Percentiles rank a stretch among this genome's conserved stretches.
These are phyloP conservation scores for Panurus biarmicus DNA, from an alignment of 2,113 vertebrate genomes.

Conservation along the genomic window DNA sequence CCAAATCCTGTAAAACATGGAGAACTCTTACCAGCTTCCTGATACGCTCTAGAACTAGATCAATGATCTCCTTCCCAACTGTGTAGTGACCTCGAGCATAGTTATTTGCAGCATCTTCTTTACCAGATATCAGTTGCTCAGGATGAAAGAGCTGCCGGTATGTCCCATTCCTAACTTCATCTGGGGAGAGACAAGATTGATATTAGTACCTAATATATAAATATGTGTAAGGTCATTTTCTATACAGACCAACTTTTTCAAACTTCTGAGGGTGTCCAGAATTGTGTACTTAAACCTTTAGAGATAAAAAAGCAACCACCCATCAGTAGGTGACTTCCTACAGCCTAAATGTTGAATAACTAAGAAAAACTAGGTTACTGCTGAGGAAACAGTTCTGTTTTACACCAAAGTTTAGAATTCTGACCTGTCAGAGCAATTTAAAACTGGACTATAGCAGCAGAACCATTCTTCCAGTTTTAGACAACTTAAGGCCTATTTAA, in stretches of 20 bases:
- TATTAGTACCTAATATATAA: neutral
- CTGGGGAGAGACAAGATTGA: slow-evolving; percentile 40
- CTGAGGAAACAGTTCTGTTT: neutral
- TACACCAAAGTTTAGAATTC: neutral
- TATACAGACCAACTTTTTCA: neutral
- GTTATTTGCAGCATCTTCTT: slow-evolving; percentile 88
- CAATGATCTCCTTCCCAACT: slow-evolving; percentile 81
- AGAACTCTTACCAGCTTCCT: slow-evolving; percentile 75
- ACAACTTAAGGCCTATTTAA: neutral
- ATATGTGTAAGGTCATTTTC: neutral
- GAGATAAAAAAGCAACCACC: neutral
- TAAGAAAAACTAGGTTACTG: neutral
- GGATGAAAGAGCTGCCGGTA: slow-evolving; percentile 82
- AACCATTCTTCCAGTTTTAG: neutral
- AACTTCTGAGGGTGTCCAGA: neutral
- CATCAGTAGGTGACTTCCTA: neutral
- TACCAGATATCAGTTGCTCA: slow-evolving; percentile 85
- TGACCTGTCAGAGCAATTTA: neutral
- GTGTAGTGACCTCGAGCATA: slow-evolving; percentile 86
- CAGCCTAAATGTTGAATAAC: neutral
- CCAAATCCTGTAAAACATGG: neutral
- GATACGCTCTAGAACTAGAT: slow-evolving; percentile 77
- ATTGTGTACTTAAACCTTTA: neutral
- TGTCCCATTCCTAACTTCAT: slow-evolving; percentile 77
- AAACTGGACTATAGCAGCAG: neutral